A percentile compares a stretch with the other conserved stretches of the same genome.
phyloP scores from a whole-genome alignment of 2,113 vertebrate species.

The Pedetes capensis region DNA sequence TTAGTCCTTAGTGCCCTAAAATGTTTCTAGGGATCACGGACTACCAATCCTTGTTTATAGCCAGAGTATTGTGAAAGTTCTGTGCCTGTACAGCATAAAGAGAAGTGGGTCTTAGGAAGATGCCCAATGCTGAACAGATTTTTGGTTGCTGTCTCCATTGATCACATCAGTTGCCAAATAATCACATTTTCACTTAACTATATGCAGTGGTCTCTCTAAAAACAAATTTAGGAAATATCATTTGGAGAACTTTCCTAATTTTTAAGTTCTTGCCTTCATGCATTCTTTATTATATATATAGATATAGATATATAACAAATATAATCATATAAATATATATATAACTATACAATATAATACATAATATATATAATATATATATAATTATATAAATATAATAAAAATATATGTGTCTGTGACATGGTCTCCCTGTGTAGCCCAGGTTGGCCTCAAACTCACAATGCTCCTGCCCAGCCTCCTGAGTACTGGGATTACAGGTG shows the following conservation, averaged over 20 bases:
- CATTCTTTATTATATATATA: constrained; percentile 14
- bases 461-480: not conserved
- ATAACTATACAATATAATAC: too few species aligned
- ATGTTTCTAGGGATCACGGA: not conserved
- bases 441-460: not conserved
- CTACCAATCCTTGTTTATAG: not conserved
- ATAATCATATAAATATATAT: too few species aligned
- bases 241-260: not conserved
- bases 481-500: not conserved
- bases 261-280: not conserved
- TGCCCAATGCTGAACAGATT: not conserved
- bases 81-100: not conserved
- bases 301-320: too few species aligned
- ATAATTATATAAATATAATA: too few species aligned
- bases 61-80: not conserved
- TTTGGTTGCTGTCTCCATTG: not conserved
- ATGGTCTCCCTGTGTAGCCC: not conserved
- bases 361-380: too few species aligned
- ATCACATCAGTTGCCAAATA: not conserved
- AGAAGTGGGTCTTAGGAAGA: not conserved
- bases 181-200: not conserved
- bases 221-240: not conserved
- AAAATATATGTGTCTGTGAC: too few species aligned
- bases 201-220: not conserved
- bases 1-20: not conserved